Percentiles rank a stretch among this genome's conserved stretches.
phyloP scores from a whole-genome alignment of 2,797 vertebrate genomes.

The Channa striata region DNA sequence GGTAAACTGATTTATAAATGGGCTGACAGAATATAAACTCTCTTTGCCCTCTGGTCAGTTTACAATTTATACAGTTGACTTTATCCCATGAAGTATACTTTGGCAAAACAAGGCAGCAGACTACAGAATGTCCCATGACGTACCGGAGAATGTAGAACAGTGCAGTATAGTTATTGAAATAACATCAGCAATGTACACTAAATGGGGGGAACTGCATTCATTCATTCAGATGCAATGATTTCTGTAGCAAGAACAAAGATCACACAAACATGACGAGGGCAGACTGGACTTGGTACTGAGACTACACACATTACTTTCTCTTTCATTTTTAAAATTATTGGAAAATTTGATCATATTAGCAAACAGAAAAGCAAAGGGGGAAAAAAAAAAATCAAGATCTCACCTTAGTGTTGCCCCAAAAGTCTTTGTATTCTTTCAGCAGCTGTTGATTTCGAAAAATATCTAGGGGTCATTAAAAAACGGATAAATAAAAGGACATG shows the following conservation, averaged over 20 bases:
- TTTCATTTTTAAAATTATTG: neutral
- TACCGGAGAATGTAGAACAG: slow-evolving; percentile 26
- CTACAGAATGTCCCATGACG: slow-evolving; percentile 50
- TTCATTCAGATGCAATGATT: slow-evolving; percentile 51
- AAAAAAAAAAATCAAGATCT: neutral
- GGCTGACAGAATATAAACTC: neutral
- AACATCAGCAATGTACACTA: slow-evolving; percentile 40
- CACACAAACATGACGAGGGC: slow-evolving; percentile 18
- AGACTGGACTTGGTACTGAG: neutral
- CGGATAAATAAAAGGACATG: neutral
- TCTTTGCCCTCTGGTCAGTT: neutral
- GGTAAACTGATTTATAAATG: neutral
- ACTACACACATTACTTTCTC: neutral
- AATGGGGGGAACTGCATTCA: slow-evolving; percentile 35
- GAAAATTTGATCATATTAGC: neutral
- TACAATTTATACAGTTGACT: slow-evolving; percentile 1
- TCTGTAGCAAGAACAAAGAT: slow-evolving; percentile 47
- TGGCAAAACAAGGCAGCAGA: slow-evolving; percentile 23
- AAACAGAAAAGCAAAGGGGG: neutral
- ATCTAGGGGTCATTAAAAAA: slow-evolving; percentile 79
- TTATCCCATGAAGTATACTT: slow-evolving; percentile 1
- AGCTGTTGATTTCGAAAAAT: slow-evolving; percentile 94
- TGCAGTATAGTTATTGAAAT: slow-evolving; percentile 31
- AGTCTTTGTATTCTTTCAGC: slow-evolving; percentile 95
- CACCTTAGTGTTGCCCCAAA: slow-evolving; percentile 98